These are phyloP conservation scores for Sus cebifrons DNA, from an alignment of 2,797 vertebrate species.

Conservation along the genomic window DNA sequence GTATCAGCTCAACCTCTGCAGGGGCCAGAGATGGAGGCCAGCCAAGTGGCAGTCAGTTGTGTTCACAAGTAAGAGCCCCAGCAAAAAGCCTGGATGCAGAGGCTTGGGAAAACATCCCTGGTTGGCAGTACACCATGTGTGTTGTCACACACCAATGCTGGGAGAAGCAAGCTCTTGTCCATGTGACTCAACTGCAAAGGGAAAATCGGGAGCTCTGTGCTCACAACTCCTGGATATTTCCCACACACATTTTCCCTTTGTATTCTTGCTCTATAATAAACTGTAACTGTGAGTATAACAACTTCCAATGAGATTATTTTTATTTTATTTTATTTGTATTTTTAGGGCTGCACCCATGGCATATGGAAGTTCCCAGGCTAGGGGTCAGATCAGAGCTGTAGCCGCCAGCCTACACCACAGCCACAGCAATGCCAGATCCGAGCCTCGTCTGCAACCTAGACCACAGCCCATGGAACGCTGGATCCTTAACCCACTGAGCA, in stretches of 20 bases:
- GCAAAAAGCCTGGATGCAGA: background rate
- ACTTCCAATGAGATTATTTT: too few relatives aligned
- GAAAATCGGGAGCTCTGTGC: background rate
- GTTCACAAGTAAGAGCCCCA: accelerated
- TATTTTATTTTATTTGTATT: too few relatives aligned
- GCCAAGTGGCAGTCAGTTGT: background rate
- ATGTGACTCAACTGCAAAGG: background rate
- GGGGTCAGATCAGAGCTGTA: too few relatives aligned
- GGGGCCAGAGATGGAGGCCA: background rate
- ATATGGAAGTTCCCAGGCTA: too few relatives aligned
- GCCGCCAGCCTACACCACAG: too few relatives aligned
- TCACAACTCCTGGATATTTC: background rate
- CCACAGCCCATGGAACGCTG: too few relatives aligned
- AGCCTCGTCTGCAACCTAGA: too few relatives aligned
- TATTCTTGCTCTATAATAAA: background rate
- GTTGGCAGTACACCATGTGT: too few relatives aligned
- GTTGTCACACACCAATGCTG: accelerated
- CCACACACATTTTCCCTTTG: background rate
- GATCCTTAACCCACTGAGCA: too few relatives aligned
- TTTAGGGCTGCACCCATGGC: too few relatives aligned
- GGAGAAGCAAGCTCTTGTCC: background rate
- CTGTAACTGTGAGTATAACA: background rate
- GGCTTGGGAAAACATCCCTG: background rate
- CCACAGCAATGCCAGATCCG: too few relatives aligned
- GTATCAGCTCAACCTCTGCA: background rate